Evolutionary conservation across 2,113 vertebrate species (phyloP).

Genomic region (Kryptolebias marmoratus): DNA sequence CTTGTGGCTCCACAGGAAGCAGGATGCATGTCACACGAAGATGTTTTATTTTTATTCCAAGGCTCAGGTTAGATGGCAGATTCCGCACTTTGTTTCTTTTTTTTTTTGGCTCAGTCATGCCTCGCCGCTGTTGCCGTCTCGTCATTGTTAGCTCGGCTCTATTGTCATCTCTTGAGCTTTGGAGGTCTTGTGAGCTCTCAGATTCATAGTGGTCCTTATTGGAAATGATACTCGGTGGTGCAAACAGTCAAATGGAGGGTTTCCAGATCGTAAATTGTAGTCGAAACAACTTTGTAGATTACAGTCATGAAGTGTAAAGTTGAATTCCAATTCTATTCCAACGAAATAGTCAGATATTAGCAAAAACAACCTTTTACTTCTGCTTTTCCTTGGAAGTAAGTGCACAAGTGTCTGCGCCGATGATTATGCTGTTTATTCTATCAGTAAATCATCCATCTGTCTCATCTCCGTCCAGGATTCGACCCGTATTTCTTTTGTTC

Average conservation of each 20-base stretch:
- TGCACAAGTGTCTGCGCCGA: neutral
- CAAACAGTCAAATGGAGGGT: slow-evolving; percentile 22
- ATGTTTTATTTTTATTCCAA: slow-evolving; percentile 49
- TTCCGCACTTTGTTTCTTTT: neutral
- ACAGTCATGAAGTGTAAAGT: neutral
- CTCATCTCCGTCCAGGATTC: neutral
- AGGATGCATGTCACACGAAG: slow-evolving; percentile 54
- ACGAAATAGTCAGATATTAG: neutral
- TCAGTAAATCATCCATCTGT: slow-evolving; percentile 18
- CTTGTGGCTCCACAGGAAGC: slow-evolving; percentile 42
- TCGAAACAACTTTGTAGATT: slow-evolving; percentile 1
- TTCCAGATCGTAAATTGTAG: slow-evolving; percentile 1
- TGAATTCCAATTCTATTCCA: neutral
- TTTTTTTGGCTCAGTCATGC: slow-evolving; percentile 37
- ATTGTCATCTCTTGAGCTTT: slow-evolving; percentile 30
- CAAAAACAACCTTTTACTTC: neutral
- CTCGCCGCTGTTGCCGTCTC: slow-evolving; percentile 21
- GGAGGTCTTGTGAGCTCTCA: slow-evolving; percentile 28
- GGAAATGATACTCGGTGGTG: slow-evolving; percentile 34
- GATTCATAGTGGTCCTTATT: slow-evolving; percentile 10
- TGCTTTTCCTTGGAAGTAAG: neutral
- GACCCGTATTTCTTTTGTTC: neutral
- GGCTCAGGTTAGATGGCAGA: slow-evolving; percentile 29
- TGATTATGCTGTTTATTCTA: neutral
- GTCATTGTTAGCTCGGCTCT: slow-evolving; percentile 41